phyloP scores from a whole-genome alignment of 2,888 invertebrate species.

The Pristionchus japonicus region DNA sequence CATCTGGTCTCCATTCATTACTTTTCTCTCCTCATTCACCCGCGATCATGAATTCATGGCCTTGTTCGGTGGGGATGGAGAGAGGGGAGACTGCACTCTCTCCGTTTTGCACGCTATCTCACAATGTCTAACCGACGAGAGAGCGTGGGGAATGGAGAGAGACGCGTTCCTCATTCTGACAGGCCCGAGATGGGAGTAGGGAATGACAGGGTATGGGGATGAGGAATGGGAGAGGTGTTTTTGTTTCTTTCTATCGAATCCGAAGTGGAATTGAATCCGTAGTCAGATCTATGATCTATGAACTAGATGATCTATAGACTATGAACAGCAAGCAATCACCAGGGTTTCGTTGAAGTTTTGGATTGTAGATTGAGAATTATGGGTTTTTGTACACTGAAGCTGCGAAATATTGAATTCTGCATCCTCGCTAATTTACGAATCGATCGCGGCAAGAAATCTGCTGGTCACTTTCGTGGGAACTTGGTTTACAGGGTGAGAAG shows the following conservation, averaged over 20 bases:
- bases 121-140: not conserved
- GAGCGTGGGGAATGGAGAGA: not conserved
- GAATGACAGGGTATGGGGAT: not conserved
- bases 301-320: not conserved
- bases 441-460: not conserved
- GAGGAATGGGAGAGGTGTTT: not conserved
- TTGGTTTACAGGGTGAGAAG: no score
- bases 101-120: not conserved
- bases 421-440: not conserved
- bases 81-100: not conserved
- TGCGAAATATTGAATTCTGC: not conserved
- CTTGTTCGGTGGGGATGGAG: not conserved
- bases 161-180: not conserved
- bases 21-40: not conserved
- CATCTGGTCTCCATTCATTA: not conserved
- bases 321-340: not conserved
- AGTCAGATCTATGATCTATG: not conserved
- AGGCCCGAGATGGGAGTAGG: not conserved
- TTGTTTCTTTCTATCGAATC: not conserved
- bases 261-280: not conserved
- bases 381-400: not conserved
- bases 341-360: not conserved
- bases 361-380: not conserved
- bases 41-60: conserved; percentile 42
- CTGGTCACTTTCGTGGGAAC: no score